Evolutionary conservation across 2,888 invertebrate genomes (phyloP), one percentile per base, ranked within the genome.

Genomic region (Tridacna gigas): DNA sequence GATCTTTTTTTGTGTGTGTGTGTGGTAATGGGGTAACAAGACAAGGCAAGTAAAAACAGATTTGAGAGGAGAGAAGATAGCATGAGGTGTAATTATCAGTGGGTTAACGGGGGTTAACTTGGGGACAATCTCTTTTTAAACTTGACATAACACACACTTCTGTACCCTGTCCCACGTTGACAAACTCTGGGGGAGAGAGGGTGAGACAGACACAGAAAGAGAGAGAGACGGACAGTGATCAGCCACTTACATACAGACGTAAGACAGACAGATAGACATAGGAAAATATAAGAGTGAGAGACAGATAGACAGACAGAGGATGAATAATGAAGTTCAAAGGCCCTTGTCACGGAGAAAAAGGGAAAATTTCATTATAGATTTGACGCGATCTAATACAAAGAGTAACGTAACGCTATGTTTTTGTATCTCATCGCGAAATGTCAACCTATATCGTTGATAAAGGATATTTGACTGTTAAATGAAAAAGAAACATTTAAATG

Each of bases 81-180:
- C 11, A 65, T 5, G 12, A 15, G 65, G 65, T 28, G 28, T 28
- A 65, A 65, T 65, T 65, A 65, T 65, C 65, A 26, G 28, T 26
- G 26, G 25, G 65, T 65, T 28, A 22, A 12, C 25, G 37, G 20
- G 65, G 65, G 65, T 65, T 65, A 28, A 65, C 25, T 65, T 65
- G 65, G 65, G 65, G 26, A 22, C 65, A 13, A 37, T 37, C 37
- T 37, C 3, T 37, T 2, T 37, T 4, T 37, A 37, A 37, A 37
- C 37, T 28, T 65, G 25, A 65, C 26, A 65, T 28, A 65, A 65
- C 26, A 65, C 65, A 65, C 65, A 65, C 28, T 15, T 5, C 65
- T 28, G 26, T 18, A 11, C 22, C 20, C 18, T 56, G 56, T 56
- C 9, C 56, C 3, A 56, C 15, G 15, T 56, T 20, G 56, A 56